Evolutionary conservation across 2,888 invertebrate species (phyloP).

Genomic region (Tenthredo amoena): DNA sequence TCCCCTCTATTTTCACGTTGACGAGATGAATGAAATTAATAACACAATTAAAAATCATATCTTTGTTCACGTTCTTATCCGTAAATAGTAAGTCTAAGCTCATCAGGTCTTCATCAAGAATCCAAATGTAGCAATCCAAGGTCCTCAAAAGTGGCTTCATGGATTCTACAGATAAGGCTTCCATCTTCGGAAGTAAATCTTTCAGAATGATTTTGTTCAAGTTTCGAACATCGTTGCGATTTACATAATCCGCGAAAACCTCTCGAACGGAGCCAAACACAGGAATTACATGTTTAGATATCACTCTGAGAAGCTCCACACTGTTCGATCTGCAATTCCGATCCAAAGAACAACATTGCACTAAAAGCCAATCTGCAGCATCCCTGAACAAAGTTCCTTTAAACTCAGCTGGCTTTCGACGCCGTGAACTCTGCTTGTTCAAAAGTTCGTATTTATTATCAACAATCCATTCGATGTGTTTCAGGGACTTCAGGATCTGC

Average conservation of each 20-base stretch:
- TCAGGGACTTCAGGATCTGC: constrained; percentile 80
- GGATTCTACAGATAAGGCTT: constrained; percentile 69
- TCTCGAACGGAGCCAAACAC: constrained; percentile 64
- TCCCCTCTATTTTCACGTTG: constrained; percentile 56
- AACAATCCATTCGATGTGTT: constrained; percentile 83
- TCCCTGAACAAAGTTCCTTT: constrained; percentile 74
- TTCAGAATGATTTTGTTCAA: constrained; percentile 68
- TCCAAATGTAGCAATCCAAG: constrained; percentile 77
- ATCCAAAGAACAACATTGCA: constrained; percentile 78
- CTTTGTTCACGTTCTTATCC: constrained; percentile 61
- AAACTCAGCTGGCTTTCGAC: constrained; percentile 78
- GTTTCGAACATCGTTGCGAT: constrained; percentile 64
- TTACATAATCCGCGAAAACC: constrained; percentile 66
- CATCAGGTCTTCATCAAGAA: constrained; percentile 64
- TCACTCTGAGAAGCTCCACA: constrained; percentile 77
- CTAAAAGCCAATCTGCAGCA: constrained; percentile 78
- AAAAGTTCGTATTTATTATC: constrained; percentile 79
- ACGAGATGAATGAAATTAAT: constrained; percentile 63
- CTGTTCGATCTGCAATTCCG: constrained; percentile 78
- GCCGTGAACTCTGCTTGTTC: constrained; percentile 71
- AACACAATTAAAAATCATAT: constrained; percentile 67
- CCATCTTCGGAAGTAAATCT: constrained; percentile 60
- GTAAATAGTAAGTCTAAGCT: constrained; percentile 62
- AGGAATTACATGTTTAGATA: constrained; percentile 72
- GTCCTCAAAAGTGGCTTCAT: constrained; percentile 75